Base-by-base conservation (phyloP, 2,797 vertebrate species). In the Spinibarbus caldwelli region DNA sequence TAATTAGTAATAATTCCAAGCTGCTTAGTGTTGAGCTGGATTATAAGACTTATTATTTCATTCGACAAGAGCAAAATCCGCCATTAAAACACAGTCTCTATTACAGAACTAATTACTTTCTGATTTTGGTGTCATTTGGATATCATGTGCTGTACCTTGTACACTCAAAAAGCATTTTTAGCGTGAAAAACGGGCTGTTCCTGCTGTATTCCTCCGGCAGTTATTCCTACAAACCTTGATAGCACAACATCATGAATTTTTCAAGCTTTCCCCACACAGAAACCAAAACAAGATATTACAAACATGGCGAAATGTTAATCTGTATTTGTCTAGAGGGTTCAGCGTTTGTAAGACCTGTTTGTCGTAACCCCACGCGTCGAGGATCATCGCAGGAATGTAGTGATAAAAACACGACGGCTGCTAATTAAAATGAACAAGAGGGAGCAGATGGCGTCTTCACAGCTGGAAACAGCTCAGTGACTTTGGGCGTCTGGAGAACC, bases 361-460 rank as follows among this genome's bases (percentile, higher is more conserved):
- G 77, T 77, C 54, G 34, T 84, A 81, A 85, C 88, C 82, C 73
- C 73, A 76, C 26, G n/a, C 19, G 43, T 29, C 19, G 19, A 57
- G 36, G 68, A 26, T 82, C 86, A 45, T 45, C 38, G n/a, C 52
- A 75, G 84, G 73, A 90, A 71, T 90, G n/a, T n/a, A n/a, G n/a
- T n/a, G n/a, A n/a, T n/a, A n/a, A n/a, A n/a, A n/a, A n/a, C n/a
- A n/a, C n/a, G n/a, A n/a, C n/a, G 89, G 91, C 82, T 87, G 89
- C 86, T 93, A 94, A 94, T 91, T 95, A 93, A 92, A 94, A 91
- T 91, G 90, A 91, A 90, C 90, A 92, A 90, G 90, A 89, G 90
- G 89, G 91, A 95, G 87, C 95, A 96, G 94, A 95, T 95, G 95
- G 94, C 87, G 89, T 91, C 89, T 88, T 89, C 90, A 89, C 92